These are phyloP conservation scores for Petrosia ficiformis DNA, from an alignment of 37 sponge, comb jelly and placozoan genomes.

Conservation along the genomic window DNA sequence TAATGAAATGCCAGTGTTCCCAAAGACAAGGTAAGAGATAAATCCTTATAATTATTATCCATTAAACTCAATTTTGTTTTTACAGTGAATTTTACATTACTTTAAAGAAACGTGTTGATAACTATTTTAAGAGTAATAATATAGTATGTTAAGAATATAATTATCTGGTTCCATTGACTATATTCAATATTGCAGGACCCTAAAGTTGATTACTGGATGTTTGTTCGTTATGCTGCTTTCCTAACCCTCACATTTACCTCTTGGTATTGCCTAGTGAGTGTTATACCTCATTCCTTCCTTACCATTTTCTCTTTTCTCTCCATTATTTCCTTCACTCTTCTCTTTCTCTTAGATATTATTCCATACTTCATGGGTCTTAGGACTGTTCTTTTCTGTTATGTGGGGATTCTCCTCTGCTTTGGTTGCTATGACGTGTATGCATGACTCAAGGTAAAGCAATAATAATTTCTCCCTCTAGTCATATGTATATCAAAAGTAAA, in stretches of 20 bases:
- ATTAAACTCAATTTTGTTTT: background rate
- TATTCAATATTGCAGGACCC: constrained; percentile 60
- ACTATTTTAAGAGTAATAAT: constrained; percentile 85
- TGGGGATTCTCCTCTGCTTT: constrained; percentile 82
- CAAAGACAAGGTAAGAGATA: constrained; percentile 73
- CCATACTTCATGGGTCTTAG: constrained; percentile 47
- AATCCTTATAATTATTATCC: background rate
- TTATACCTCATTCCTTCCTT: background rate
- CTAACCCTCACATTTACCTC: constrained; percentile 79
- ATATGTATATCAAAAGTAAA: background rate
- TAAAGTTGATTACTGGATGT: constrained; percentile 88
- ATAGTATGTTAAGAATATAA: constrained; percentile 54
- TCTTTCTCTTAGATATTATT: constrained; percentile 43
- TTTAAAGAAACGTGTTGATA: constrained; percentile 70
- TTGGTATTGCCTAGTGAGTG: constrained; percentile 87
- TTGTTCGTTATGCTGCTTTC: constrained; percentile 51
- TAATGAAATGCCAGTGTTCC: constrained; percentile 90
- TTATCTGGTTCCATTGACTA: background rate
- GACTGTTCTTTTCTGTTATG: constrained; percentile 23
- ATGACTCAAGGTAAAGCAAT: constrained; percentile 89
- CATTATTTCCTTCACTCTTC: background rate
- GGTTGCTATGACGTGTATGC: constrained; percentile 84
- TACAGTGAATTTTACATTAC: constrained; percentile 71
- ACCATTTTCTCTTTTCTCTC: background rate
- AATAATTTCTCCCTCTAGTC: background rate